A percentile compares a stretch with the other conserved stretches of the same genome.
Evolutionary conservation across 2,888 invertebrate genomes (phyloP).

Genomic region (Eulithis testata): DNA sequence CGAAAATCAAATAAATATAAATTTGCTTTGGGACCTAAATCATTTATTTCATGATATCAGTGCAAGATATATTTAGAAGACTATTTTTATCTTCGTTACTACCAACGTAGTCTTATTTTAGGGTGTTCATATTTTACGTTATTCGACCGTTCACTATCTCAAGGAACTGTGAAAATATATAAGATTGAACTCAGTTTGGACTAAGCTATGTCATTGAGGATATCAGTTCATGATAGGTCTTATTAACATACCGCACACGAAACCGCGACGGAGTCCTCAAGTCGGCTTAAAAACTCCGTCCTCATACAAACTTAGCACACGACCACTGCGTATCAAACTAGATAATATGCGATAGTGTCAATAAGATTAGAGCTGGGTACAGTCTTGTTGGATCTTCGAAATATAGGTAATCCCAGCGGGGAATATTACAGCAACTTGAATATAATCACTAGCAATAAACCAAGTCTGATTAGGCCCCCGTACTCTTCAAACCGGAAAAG

Average conservation of each 20-base stretch:
- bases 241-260: constrained; percentile 25
- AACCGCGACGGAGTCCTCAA: too few species aligned
- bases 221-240: constrained; percentile 28
- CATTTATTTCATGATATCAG: too few species aligned
- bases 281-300: too few species aligned
- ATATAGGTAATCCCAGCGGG: constrained; percentile 39
- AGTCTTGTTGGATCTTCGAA: constrained; percentile 41
- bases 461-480: not conserved
- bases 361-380: constrained; percentile 33
- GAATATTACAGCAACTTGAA: constrained; percentile 15
- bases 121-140: not conserved
- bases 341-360: constrained; percentile 35
- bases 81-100: too few species aligned
- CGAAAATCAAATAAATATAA: too few species aligned
- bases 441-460: constrained; percentile 13
- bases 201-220: not conserved
- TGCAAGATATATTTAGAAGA: too few species aligned
- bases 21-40: too few species aligned
- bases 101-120: too few species aligned
- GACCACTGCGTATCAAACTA: constrained; percentile 18
- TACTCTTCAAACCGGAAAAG: too few species aligned
- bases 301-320: constrained; percentile 26
- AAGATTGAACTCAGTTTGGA: not conserved
- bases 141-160: not conserved
- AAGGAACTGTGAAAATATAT: not conserved